phyloP scores from a whole-genome alignment of 1,140 invertebrate genomes.

The Leptopilina clavipes region DNA sequence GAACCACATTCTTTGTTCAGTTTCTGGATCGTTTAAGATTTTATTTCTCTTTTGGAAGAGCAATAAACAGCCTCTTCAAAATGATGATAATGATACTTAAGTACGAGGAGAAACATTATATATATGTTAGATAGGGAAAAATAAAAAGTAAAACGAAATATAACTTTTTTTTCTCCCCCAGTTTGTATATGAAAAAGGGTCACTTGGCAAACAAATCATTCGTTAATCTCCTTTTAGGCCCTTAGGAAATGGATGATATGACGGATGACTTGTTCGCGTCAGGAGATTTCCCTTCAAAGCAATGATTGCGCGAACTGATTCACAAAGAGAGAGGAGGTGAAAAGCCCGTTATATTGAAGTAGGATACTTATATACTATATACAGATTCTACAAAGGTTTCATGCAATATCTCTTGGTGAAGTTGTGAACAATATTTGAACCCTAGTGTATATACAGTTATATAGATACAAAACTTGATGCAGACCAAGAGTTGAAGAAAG shows the following conservation, averaged over 20 bases:
- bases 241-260: slow-evolving; percentile 4
- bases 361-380: background rate
- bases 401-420: slow-evolving; percentile 32
- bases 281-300: slow-evolving; percentile 15
- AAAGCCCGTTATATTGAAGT: slow-evolving; percentile 12
- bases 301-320: slow-evolving; percentile 12
- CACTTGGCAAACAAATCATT: slow-evolving; percentile 18
- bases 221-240: background rate
- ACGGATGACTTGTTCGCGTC: background rate
- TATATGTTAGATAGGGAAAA: background rate
- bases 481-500: slow-evolving; percentile 38
- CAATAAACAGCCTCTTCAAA: slow-evolving; percentile 5
- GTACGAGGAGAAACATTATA: slow-evolving; percentile 1
- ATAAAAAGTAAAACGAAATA: background rate
- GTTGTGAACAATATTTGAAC: slow-evolving; percentile 38
- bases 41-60: background rate
- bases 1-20: background rate
- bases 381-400: slow-evolving; percentile 27
- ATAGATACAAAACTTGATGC: slow-evolving; percentile 19
- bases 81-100: slow-evolving; percentile 17
- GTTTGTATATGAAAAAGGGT: background rate
- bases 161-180: too few relatives aligned
- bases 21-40: background rate
- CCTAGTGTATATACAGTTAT: background rate
- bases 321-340: background rate